Conservation (phyloP, 2,113 vertebrate species). For the Otus sunia region DNA sequence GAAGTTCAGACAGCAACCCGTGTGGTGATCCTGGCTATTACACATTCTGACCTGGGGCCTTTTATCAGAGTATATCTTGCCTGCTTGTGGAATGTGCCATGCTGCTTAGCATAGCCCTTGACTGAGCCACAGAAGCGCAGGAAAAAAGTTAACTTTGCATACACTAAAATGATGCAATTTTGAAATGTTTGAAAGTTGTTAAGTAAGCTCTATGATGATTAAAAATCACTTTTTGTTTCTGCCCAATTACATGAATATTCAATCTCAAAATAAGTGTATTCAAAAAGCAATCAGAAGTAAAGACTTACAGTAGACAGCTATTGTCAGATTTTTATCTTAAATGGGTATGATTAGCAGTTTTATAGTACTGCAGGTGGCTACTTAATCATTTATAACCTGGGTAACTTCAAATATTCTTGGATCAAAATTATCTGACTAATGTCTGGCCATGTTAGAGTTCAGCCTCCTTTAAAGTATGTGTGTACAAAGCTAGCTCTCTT, state of each 20-base stretch:
- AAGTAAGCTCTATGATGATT: background rate
- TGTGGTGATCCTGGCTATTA: background rate
- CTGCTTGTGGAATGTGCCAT: background rate
- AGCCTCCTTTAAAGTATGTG: background rate
- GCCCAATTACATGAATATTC: background rate
- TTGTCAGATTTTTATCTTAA: background rate
- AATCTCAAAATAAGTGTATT: background rate
- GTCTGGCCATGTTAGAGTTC: background rate
- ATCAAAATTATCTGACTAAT: background rate
- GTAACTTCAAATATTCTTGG: background rate
- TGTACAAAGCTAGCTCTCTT: background rate
- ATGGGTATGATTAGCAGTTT: background rate
- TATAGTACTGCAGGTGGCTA: background rate
- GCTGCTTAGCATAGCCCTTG: background rate
- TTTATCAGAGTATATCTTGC: background rate
- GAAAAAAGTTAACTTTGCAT: background rate
- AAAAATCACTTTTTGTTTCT: background rate
- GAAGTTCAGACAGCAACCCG: background rate
- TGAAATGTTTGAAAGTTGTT: background rate
- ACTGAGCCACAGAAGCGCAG: background rate
- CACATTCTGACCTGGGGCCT: background rate
- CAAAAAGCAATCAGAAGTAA: background rate
- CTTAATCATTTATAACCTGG: background rate
- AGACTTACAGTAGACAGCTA: background rate
- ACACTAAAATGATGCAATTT: background rate